Evolutionary conservation across 1,140 invertebrate genomes (phyloP).

Genomic region (Thalassaphorura encarpata): DNA sequence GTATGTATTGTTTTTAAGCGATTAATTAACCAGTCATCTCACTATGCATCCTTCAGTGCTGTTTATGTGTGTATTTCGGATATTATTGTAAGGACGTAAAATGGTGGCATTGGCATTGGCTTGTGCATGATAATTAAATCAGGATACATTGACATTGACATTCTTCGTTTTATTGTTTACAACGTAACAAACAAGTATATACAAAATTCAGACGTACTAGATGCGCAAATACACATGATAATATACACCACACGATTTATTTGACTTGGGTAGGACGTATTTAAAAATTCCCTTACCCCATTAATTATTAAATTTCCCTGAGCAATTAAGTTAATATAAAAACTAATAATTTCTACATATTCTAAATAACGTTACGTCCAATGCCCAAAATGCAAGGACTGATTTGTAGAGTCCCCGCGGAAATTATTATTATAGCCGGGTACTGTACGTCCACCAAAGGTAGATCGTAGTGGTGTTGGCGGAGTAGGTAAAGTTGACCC

Average conservation of each 20-base stretch:
- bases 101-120: too few species aligned
- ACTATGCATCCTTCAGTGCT: too few species aligned
- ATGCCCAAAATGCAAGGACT: slow-evolving; percentile 24
- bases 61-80: too few species aligned
- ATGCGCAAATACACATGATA: background rate
- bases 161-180: too few species aligned
- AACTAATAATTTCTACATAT: background rate
- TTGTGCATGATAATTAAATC: too few species aligned
- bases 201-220: background rate
- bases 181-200: too few species aligned
- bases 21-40: too few species aligned
- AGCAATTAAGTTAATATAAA: background rate
- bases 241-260: background rate
- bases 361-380: slow-evolving; percentile 16
- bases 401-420: slow-evolving; percentile 16
- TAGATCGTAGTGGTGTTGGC: slow-evolving; percentile 19
- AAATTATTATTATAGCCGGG: slow-evolving; percentile 15
- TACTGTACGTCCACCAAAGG: background rate
- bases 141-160: too few species aligned
- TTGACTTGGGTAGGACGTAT: background rate
- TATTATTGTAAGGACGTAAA: too few species aligned
- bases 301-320: background rate
- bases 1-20: too few species aligned
- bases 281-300: background rate
- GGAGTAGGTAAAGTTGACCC: slow-evolving; percentile 4